phyloP scores from a whole-genome alignment of 2,797 vertebrate genomes.

The Myotis pilosus region DNA sequence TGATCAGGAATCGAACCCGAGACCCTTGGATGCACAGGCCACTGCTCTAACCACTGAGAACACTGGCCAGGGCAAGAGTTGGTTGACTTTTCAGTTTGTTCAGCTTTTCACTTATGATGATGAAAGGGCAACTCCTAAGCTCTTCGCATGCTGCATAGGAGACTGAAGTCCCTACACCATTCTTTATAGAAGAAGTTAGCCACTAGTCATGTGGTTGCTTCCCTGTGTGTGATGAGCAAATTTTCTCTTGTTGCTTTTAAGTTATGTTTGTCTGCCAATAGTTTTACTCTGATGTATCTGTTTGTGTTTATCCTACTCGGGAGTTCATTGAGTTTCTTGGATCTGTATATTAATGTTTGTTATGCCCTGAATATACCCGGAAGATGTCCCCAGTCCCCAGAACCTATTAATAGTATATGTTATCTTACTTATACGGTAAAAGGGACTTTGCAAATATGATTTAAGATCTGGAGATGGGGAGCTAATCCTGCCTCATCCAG shows the following conservation, averaged over 20 bases:
- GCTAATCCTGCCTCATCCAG: background rate
- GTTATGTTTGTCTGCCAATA: background rate
- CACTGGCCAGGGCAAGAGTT: background rate
- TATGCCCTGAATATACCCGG: background rate
- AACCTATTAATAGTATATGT: background rate
- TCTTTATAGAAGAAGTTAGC: background rate
- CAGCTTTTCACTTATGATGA: background rate
- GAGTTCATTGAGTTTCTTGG: background rate
- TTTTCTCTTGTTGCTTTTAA: background rate
- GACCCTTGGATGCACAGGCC: too few relatives aligned
- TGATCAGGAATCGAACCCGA: too few relatives aligned
- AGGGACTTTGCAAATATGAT: background rate
- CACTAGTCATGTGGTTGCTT: background rate
- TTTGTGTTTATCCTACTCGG: background rate
- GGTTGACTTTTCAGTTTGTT: background rate
- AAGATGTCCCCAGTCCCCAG: background rate
- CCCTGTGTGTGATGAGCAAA: background rate
- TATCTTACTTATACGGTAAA: background rate
- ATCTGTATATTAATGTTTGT: background rate
- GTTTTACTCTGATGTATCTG: background rate
- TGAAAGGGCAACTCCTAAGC: background rate
- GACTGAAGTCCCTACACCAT: background rate
- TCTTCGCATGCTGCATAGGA: background rate
- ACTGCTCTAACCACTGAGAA: too few relatives aligned
- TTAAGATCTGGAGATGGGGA: background rate